A percentile compares a stretch with the other conserved stretches of the same genome.
These are phyloP conservation scores for Bos javanicus DNA, from an alignment of 2,113 vertebrate species.

Conservation along the genomic window DNA sequence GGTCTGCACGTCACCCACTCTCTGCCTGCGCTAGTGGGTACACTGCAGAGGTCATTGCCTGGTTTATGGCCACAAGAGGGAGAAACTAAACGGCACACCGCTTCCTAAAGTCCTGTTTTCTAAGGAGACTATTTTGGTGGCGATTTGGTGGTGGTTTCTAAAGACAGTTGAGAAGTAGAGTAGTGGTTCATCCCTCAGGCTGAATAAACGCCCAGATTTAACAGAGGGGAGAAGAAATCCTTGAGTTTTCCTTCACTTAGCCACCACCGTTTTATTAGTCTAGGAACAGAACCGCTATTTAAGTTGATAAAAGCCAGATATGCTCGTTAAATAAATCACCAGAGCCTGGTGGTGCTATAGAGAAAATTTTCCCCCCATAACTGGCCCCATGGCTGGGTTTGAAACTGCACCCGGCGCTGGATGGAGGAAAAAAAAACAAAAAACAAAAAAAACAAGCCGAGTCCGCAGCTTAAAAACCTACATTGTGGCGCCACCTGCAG, in stretches of 20 bases:
- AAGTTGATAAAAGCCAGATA: conserved; percentile 69
- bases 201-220: neutral
- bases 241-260: conserved; percentile 42
- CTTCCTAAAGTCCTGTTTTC: conserved; percentile 52
- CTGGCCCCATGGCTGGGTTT: conserved; percentile 7
- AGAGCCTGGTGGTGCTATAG: conserved; percentile 31
- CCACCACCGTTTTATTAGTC: conserved; percentile 73
- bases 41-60: neutral
- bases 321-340: conserved; percentile 62
- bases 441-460: neutral
- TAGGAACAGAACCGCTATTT: conserved; percentile 68
- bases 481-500: conserved; percentile 86
- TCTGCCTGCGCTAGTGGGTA: neutral
- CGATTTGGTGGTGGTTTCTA: neutral
- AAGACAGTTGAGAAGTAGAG: neutral
- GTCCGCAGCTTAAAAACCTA: conserved; percentile 79
- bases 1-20: neutral
- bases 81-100: neutral
- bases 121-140: neutral
- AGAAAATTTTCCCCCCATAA: neutral
- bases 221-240: neutral
- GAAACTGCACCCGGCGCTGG: neutral
- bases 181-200: neutral
- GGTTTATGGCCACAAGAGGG: neutral
- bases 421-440: neutral